Evolutionary conservation across 2,888 invertebrate genomes (phyloP).

Genomic region (Phyto melanocephala): DNA sequence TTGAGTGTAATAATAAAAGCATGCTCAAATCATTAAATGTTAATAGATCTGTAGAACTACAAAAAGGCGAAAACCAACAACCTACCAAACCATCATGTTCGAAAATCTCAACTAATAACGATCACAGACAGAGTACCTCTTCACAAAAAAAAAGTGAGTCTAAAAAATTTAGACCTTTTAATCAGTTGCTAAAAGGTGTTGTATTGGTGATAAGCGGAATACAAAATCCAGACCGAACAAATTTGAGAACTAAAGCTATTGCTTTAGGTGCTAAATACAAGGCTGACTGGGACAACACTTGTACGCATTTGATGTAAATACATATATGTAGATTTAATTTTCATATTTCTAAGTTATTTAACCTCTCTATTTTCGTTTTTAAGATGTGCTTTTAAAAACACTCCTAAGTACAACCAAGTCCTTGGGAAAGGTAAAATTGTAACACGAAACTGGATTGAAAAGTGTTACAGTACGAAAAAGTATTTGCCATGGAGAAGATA

Average conservation of each 20-base stretch:
- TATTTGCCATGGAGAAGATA: constrained; percentile 77
- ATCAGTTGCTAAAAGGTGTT: constrained; percentile 83
- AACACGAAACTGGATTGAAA: constrained; percentile 86
- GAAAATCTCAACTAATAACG: constrained; percentile 5
- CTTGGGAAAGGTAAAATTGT: constrained; percentile 83
- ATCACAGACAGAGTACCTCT: too few species aligned
- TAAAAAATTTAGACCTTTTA: constrained; percentile 80
- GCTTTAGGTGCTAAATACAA: constrained; percentile 89
- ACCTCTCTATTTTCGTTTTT: constrained; percentile 61
- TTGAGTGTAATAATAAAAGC: constrained; percentile 64
- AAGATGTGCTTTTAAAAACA: constrained; percentile 93
- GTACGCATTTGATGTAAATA: constrained; percentile 92
- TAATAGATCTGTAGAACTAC: not conserved
- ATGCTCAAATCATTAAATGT: constrained; percentile 29
- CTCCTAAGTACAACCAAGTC: constrained; percentile 90
- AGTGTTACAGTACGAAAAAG: constrained; percentile 82
- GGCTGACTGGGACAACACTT: constrained; percentile 86
- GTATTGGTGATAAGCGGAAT: constrained; percentile 92
- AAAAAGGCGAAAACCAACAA: not conserved
- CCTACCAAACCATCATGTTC: not conserved
- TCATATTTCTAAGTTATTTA: not conserved
- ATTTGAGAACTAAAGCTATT: constrained; percentile 84
- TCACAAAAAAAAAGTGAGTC: too few species aligned
- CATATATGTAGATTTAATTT: not conserved
- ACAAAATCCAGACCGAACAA: constrained; percentile 87